Evolutionary conservation across 2,888 invertebrate genomes (phyloP).

Genomic region (Zygogramma bicolorata): DNA sequence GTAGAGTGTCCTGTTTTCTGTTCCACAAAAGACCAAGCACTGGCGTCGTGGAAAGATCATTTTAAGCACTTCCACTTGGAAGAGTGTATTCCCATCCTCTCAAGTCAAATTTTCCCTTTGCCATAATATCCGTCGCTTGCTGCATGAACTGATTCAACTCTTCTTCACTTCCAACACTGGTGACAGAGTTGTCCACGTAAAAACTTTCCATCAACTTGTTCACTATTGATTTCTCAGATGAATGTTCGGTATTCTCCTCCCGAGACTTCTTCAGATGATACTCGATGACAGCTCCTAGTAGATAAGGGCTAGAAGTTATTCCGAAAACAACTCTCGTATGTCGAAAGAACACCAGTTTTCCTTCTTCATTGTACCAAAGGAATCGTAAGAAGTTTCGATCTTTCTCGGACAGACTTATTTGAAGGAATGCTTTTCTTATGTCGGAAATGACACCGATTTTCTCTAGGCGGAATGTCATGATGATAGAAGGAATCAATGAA

Average conservation of each 20-base stretch:
- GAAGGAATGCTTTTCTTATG: conserved; percentile 56
- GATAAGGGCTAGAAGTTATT: conserved; percentile 35
- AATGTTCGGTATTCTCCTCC: background rate
- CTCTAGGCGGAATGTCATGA: conserved; percentile 29
- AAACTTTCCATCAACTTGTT: conserved; percentile 23
- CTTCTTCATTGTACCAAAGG: conserved; percentile 44
- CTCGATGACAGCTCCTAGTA: conserved; percentile 40
- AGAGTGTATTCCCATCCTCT: conserved; percentile 22
- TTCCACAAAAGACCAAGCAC: conserved; percentile 32
- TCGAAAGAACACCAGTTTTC: conserved; percentile 33
- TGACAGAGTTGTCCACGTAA: conserved; percentile 32
- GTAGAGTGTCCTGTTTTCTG: conserved; percentile 13
- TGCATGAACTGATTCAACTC: conserved; percentile 19
- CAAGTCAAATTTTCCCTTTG: conserved; percentile 23
- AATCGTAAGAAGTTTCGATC: conserved; percentile 54
- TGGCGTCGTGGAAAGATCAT: background rate
- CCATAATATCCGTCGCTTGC: conserved; percentile 15
- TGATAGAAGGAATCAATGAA: conserved; percentile 41
- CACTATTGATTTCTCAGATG: background rate
- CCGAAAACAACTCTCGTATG: conserved; percentile 40
- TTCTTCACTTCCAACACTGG: conserved; percentile 19
- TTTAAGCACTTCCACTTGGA: background rate
- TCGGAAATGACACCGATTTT: conserved; percentile 49
- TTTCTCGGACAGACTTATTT: conserved; percentile 45
- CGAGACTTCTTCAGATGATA: conserved; percentile 24